A percentile compares a stretch with the other conserved stretches of the same genome.
phyloP scores from a whole-genome alignment of 2,888 invertebrate species.

The Idaea biselata region DNA sequence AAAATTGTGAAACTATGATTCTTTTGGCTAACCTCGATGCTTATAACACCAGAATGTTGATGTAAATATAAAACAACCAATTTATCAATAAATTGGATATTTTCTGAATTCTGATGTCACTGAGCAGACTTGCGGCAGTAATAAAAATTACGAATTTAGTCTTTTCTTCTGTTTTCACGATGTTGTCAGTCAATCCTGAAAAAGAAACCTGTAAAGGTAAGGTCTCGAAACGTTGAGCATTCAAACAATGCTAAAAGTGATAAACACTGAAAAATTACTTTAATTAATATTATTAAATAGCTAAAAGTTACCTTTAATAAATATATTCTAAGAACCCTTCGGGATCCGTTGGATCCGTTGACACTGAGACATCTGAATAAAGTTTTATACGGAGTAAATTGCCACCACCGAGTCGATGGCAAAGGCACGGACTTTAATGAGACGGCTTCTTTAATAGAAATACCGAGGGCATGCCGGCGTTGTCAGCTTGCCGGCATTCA shows the following conservation, averaged over 20 bases:
- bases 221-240: no score
- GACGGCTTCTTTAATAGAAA: slow-evolving; percentile 76
- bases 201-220: no score
- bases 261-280: no score
- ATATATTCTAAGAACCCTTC: slow-evolving; percentile 20
- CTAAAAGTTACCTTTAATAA: neutral
- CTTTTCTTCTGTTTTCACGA: no score
- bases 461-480: slow-evolving; percentile 57
- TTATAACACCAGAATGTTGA: neutral
- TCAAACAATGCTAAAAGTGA: no score
- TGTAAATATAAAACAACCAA: neutral
- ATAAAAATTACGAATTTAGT: neutral
- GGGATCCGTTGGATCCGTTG: no score
- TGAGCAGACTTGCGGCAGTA: neutral
- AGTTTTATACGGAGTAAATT: slow-evolving; percentile 70
- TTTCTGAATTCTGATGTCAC: neutral
- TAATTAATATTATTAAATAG: neutral
- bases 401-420: slow-evolving; percentile 49
- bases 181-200: no score
- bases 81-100: neutral
- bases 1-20: no score
- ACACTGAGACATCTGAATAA: slow-evolving; percentile 59
- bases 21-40: neutral
- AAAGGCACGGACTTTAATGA: slow-evolving; percentile 71
- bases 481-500: slow-evolving; percentile 32